phyloP scores from a whole-genome alignment of 2,797 vertebrate genomes.

The Sternarchorhynchus goeldii region DNA sequence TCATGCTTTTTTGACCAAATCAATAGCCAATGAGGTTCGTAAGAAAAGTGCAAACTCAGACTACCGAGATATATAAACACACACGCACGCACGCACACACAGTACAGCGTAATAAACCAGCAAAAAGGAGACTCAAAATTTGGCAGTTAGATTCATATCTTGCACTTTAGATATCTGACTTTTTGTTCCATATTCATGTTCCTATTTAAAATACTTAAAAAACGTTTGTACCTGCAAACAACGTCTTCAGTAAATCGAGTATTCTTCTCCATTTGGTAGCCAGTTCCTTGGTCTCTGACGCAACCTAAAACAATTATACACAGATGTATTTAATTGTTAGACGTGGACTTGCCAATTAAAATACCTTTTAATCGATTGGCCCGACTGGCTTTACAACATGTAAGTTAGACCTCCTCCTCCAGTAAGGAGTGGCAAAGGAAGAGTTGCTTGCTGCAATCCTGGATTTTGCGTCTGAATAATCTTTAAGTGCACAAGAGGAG shows the following conservation, averaged over 20 bases:
- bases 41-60: not conserved
- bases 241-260: not conserved
- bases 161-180: no score
- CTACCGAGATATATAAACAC: no score
- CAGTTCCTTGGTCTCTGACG: conserved; percentile 3
- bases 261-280: conserved; percentile 52
- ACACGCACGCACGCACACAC: no score
- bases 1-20: conserved; percentile 44
- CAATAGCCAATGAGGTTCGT: conserved; percentile 15
- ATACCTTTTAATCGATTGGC: not conserved
- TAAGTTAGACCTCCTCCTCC: not conserved
- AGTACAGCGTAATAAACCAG: no score
- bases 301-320: not conserved
- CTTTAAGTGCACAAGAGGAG: no score
- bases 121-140: no score
- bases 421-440: not conserved
- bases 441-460: no score
- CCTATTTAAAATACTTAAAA: not conserved
- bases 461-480: no score
- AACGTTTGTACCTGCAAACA: conserved; percentile 66
- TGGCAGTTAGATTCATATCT: no score
- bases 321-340: conserved; percentile 44
- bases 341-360: conserved; percentile 34
- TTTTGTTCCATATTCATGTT: no score
- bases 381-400: not conserved